phyloP scores from a whole-genome alignment of 2,797 vertebrate genomes.

The Microctenopoma steveboyesi region DNA sequence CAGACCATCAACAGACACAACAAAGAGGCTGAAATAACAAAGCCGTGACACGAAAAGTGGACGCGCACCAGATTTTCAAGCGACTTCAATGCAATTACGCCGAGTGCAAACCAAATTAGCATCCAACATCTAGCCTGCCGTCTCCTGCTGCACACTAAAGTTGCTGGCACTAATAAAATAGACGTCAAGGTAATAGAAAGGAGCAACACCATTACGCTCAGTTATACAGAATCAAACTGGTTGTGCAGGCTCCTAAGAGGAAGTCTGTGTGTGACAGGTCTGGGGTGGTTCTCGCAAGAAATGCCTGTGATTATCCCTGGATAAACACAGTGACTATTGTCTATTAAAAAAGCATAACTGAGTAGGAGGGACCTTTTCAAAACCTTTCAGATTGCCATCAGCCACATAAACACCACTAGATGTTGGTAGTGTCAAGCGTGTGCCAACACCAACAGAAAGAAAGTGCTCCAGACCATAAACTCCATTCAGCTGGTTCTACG shows the following conservation, averaged over 20 bases:
- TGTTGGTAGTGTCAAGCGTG: background rate
- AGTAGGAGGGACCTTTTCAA: background rate
- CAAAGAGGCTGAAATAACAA: background rate
- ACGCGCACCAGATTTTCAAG: conserved; percentile 23
- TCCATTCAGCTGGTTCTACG: background rate
- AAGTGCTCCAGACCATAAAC: too few species aligned
- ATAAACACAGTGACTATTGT: background rate
- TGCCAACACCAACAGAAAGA: background rate
- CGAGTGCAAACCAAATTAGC: conserved; percentile 62
- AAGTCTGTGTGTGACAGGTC: background rate
- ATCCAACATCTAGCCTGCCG: conserved; percentile 48
- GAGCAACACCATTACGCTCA: conserved; percentile 18
- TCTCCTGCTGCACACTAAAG: conserved; percentile 56
- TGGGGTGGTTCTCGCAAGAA: background rate
- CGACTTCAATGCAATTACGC: conserved; percentile 46
- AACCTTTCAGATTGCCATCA: background rate
- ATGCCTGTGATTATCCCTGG: background rate
- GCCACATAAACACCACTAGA: background rate
- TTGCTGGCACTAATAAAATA: conserved; percentile 45
- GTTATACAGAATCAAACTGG: background rate
- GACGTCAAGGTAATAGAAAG: conserved; percentile 34
- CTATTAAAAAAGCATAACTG: background rate
- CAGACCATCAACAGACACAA: background rate
- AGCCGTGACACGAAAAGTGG: background rate
- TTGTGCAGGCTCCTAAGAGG: background rate